Evolutionary conservation across 1,140 invertebrate species (phyloP), one percentile per base, ranked within the genome.

Genomic region (Ericerus pela): DNA sequence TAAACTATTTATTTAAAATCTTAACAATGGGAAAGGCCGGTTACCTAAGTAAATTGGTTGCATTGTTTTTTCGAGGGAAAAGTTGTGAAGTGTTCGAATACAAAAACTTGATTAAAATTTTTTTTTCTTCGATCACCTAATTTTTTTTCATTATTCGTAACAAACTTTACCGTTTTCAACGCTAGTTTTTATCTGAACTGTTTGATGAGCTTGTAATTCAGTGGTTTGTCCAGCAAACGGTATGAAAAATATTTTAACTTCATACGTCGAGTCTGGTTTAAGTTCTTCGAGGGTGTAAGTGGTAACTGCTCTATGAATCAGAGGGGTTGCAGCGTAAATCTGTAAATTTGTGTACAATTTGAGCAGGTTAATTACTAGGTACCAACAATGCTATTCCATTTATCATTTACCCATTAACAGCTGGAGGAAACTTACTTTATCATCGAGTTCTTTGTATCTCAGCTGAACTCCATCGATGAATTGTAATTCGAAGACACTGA

Each of bases 191-290:
- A 82, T 73, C 59, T 76, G 75, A 29, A 84, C 71, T 64, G 79
- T 79, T 63, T 79, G 76, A 18, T 79, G 77, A 47, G 81, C 80
- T 18, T 79, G 73, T 12, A 88, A 67, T 58, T 86, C 82, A 0
- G 81, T 84, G 8, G 74, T 75, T 63, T 87, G 80, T 29, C 81
- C 80, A 0, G 79, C 72, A 59, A 85, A 82, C 6, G 85, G 82
- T 53, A 85, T 83, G 57, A 87, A 83, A 57, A 77, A 79, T 12
- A 89, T 77, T 30, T 83, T 80, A 24, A 88, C 74, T 69, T 85
- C 81, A 63, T 89, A 89, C 33, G 73, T 75, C 1, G 79, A 81
- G 52, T 79, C 76, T 0, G 84, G 76, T 62, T 79, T 78, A 2
- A 88, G 68, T 61, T 83, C 80, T 62, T 82, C 79, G 31, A 88